A percentile compares a stretch with the other conserved stretches of the same genome.
Evolutionary conservation across 2,888 invertebrate species (phyloP).

Genomic region (Pseudanteris insignis): DNA sequence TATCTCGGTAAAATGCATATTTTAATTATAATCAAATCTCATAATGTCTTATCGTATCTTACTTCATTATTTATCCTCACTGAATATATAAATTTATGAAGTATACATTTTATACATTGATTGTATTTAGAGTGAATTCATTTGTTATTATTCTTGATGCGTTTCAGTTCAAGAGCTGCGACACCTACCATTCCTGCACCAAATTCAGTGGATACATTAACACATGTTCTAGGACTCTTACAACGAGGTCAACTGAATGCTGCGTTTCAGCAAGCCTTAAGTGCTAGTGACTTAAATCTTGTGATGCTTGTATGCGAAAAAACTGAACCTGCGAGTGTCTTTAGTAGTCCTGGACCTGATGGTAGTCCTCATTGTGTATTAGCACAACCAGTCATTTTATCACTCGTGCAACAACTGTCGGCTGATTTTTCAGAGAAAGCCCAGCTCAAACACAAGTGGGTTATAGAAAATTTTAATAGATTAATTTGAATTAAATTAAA

Average conservation of each 20-base stretch:
- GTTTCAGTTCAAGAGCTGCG: constrained; percentile 78
- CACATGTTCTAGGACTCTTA: constrained; percentile 58
- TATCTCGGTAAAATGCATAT: no score
- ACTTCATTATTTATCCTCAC: no score
- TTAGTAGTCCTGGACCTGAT: constrained; percentile 68
- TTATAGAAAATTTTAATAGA: no score
- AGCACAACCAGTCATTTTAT: constrained; percentile 88
- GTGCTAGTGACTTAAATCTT: constrained; percentile 85
- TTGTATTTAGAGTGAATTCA: no score
- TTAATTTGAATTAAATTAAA: no score
- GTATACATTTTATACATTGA: no score
- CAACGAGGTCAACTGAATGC: constrained; percentile 80
- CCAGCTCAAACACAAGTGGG: constrained; percentile 81
- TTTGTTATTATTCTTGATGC: constrained; percentile 68
- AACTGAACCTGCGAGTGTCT: constrained; percentile 82
- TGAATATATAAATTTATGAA: no score
- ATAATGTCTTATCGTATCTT: no score
- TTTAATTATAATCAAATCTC: no score
- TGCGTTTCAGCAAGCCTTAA: constrained; percentile 91
- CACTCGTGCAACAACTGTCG: constrained; percentile 93
- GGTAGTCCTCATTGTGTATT: constrained; percentile 76
- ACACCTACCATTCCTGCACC: constrained; percentile 76
- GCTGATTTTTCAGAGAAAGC: constrained; percentile 88
- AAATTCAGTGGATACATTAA: constrained; percentile 58
- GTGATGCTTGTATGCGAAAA: constrained; percentile 88